Percentiles rank a stretch among this genome's conserved stretches.
phyloP scores from a whole-genome alignment of 2,888 invertebrate species.

The Eupeodes luniger region DNA sequence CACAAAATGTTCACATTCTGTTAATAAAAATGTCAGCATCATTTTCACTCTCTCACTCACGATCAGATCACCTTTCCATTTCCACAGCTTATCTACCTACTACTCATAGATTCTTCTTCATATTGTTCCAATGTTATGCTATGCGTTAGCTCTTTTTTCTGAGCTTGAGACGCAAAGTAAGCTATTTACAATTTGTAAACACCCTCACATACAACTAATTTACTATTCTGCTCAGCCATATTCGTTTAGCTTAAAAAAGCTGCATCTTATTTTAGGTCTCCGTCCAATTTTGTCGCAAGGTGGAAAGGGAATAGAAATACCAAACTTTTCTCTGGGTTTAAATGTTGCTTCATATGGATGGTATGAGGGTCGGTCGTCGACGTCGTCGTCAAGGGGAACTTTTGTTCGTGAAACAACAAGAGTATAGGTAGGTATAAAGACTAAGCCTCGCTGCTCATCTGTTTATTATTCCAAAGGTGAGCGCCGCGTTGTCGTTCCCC shows the following conservation, averaged over 20 bases:
- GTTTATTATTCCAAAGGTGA: slow-evolving; percentile 76
- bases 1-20: slow-evolving; percentile 32
- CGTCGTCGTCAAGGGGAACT: neutral
- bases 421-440: slow-evolving; percentile 30
- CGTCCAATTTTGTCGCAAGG: slow-evolving; percentile 27
- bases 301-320: slow-evolving; percentile 17
- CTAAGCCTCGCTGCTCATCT: slow-evolving; percentile 68
- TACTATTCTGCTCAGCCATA: slow-evolving; percentile 75
- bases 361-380: too few species aligned
- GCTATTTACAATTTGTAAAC: slow-evolving; percentile 73
- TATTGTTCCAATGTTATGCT: slow-evolving; percentile 48
- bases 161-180: slow-evolving; percentile 45
- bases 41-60: slow-evolving; percentile 28
- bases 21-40: slow-evolving; percentile 67
- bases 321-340: slow-evolving; percentile 20
- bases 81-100: too few species aligned
- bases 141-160: slow-evolving; percentile 52
- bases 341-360: neutral
- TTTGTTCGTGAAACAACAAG: slow-evolving; percentile 55
- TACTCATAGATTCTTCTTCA: slow-evolving; percentile 31
- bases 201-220: slow-evolving; percentile 74
- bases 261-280: slow-evolving; percentile 70
- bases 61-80: slow-evolving; percentile 19
- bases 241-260: slow-evolving; percentile 73
- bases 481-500: slow-evolving; percentile 48